phyloP scores from a whole-genome alignment of 2,113 vertebrate genomes.

The Sander vitreus region DNA sequence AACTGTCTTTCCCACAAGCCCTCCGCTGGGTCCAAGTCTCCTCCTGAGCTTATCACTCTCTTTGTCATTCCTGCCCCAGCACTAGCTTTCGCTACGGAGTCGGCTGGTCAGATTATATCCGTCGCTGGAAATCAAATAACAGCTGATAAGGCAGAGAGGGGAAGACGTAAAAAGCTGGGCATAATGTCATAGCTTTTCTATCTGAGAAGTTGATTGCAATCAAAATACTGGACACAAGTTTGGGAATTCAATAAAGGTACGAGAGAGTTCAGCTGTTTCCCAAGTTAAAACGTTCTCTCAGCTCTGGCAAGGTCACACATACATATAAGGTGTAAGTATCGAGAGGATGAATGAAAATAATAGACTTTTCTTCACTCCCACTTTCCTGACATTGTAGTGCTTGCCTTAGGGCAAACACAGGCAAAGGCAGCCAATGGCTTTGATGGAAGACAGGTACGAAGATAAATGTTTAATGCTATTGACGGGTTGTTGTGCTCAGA shows the following conservation, averaged over 20 bases:
- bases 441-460: conserved; percentile 85
- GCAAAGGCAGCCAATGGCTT: conserved; percentile 83
- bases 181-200: conserved; percentile 37
- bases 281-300: conserved; percentile 49
- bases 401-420: conserved; percentile 72
- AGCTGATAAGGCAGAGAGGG: conserved; percentile 40
- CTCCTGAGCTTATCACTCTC: conserved; percentile 19
- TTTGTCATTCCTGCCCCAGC: conserved; percentile 42
- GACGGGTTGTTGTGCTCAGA: conserved; percentile 77
- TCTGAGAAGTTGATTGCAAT: conserved; percentile 44
- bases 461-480: conserved; percentile 89
- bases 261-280: conserved; percentile 41
- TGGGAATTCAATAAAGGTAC: conserved; percentile 37
- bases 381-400: conserved; percentile 69
- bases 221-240: conserved; percentile 39
- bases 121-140: conserved; percentile 52
- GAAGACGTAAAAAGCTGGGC: conserved; percentile 15
- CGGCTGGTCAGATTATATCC: conserved; percentile 35
- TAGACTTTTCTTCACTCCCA: conserved; percentile 56
- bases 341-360: conserved; percentile 68
- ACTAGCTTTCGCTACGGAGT: neutral
- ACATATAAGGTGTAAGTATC: conserved; percentile 36
- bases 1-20: neutral
- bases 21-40: neutral
- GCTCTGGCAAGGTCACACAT: conserved; percentile 62